phyloP scores from a whole-genome alignment of 2,113 vertebrate species.

The Mionectes macconnelli region DNA sequence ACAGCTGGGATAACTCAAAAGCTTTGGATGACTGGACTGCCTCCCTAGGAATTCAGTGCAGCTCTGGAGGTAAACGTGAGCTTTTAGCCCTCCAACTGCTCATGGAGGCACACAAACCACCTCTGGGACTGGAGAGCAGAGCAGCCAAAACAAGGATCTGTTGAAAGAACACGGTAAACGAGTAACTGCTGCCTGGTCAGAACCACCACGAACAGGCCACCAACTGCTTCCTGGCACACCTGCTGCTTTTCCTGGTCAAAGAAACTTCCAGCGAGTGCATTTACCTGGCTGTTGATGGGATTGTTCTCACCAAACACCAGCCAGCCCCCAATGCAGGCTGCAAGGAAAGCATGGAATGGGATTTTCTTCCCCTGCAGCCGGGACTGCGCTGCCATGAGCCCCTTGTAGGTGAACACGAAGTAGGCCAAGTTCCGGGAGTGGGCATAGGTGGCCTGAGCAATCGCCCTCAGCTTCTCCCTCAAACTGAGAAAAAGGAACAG shows the following conservation, averaged over 20 bases:
- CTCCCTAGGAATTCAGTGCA: not conserved
- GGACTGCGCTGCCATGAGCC: constrained; percentile 82
- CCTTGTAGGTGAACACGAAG: constrained; percentile 94
- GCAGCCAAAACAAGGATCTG: not conserved
- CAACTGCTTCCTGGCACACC: not conserved
- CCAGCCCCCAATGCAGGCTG: constrained; percentile 88
- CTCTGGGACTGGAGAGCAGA: not conserved
- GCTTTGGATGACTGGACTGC: not conserved
- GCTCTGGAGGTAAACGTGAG: not conserved
- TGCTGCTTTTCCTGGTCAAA: not conserved
- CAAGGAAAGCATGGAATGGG: constrained; percentile 89
- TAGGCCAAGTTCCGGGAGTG: constrained; percentile 90
- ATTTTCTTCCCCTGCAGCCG: constrained; percentile 80
- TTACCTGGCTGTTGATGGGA: constrained; percentile 95
- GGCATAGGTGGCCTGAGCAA: constrained; percentile 87
- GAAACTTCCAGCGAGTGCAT: not conserved
- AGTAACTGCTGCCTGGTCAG: rapidly evolving
- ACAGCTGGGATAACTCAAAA: not conserved
- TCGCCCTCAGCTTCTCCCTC: constrained; percentile 85
- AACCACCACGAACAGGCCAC: not conserved
- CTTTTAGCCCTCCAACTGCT: not conserved
- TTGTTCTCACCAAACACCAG: constrained; percentile 92
- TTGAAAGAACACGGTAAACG: rapidly evolving
- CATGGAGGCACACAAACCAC: not conserved
- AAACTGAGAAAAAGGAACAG: constrained; percentile 75